Base-by-base conservation (phyloP, 2,113 vertebrate genomes). In the Myotis lucifugus region DNA sequence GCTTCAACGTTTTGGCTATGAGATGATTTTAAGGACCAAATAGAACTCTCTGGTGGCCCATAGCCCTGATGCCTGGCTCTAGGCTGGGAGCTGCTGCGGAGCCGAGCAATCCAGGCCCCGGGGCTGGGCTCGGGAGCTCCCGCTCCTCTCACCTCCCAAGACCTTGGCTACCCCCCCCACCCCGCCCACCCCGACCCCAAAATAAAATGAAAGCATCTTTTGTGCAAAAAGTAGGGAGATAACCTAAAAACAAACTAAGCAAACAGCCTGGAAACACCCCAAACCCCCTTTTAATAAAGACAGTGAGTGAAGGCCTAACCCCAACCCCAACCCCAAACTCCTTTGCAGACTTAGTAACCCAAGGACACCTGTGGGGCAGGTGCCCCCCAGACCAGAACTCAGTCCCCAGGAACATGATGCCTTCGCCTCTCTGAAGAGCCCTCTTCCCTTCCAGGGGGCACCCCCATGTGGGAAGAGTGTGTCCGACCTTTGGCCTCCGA, bases 21-120 rank as follows among this genome's bases (percentile, higher is more conserved):
- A 42, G n/a, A 2, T 37, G 70, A 48, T 27, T 52, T 54, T 82
- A 29, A 32, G 61, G n/a, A 64, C 25, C 11, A 27, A 46, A 8
- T 2, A 13, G 23, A 64, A 37, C 27, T 13, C 0, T 73, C 74
- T 17, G 18, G 32, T 10, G 59, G 8, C 59, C 42, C 13, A 6
- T 15, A 42, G 1, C 5, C 29, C 59, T 6, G 56, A 52, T 0
- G 42, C 1, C 1, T 10, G 2, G 48, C 29, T 23, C 14, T 10
- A 23, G 69, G 19, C 72, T 9, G 48, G 72, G 6, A 34, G 10
- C 5, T 25, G 52, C 67, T 1, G 3, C 32, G 8, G 90, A 40
- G 27, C 23, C 32, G 2, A 14, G 12, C 8, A 15, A 0, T 1
- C 37, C 29, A 17, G 32, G 77, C 2, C 37, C 0, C 0, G 3